A percentile compares a stretch with the other conserved stretches of the same genome.
These are phyloP conservation scores for Drosophila ambigua DNA, from an alignment of 1,140 invertebrate genomes.

Conservation along the genomic window DNA sequence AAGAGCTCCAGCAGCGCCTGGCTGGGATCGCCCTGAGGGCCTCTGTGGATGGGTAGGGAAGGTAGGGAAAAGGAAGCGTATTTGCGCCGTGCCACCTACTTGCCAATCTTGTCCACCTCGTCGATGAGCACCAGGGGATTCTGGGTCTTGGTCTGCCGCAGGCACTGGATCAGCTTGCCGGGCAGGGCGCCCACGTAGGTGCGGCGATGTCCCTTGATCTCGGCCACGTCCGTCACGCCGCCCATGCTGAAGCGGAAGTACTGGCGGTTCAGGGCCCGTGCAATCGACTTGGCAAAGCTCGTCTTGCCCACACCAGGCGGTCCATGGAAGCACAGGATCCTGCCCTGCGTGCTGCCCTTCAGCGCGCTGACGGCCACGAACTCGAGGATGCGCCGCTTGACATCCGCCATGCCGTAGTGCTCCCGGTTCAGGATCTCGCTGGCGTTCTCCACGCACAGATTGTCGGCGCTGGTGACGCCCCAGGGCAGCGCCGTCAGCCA, in stretches of 20 bases:
- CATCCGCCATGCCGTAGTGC: conserved; percentile 99
- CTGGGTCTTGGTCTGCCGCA: conserved; percentile 98
- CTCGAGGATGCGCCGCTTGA: conserved; percentile 98
- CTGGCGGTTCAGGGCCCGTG: conserved; percentile 94
- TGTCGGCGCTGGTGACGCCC: background rate
- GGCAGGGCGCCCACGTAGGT: conserved; percentile 99
- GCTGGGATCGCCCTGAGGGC: conserved; percentile 91
- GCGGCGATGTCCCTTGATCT: conserved; percentile 97
- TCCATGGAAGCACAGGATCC: conserved; percentile 98
- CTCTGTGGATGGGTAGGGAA: too few relatives aligned
- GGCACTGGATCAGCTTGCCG: conserved; percentile 98
- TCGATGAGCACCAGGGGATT: conserved; percentile 99
- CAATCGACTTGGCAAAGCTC: conserved; percentile 93
- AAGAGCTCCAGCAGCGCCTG: conserved; percentile 97
- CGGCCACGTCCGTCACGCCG: conserved; percentile 99
- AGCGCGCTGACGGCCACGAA: conserved; percentile 98
- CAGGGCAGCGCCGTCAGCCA: conserved; percentile 22
- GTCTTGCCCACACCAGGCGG: conserved; percentile 99
- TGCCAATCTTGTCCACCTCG: conserved; percentile 97
- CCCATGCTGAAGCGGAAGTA: conserved; percentile 92
- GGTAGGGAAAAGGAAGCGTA: too few relatives aligned
- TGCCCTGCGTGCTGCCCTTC: conserved; percentile 96
- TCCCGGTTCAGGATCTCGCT: conserved; percentile 94
- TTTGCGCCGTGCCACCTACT: conserved; percentile 9
- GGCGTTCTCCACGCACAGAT: conserved; percentile 2